Base-by-base conservation (phyloP, 1,140 invertebrate species). In the Drosophila paulistorum region DNA sequence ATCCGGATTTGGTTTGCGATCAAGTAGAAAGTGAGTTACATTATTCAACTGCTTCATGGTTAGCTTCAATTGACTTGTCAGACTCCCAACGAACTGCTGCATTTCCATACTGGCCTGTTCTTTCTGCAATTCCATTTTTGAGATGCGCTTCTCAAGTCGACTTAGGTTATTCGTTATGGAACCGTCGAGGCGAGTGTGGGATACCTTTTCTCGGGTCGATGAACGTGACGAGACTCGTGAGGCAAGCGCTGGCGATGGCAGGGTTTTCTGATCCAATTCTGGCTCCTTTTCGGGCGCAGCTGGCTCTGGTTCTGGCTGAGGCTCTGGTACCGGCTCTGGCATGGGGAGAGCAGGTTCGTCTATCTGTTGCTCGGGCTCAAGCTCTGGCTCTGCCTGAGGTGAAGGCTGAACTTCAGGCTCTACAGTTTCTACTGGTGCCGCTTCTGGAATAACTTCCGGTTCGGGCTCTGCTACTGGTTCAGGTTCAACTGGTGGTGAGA, bases 1-100 rank as follows among this genome's bases (percentile, higher is more conserved):
- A 0, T 76, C 26, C 5, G 73, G 59, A 68, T 80, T 77, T 0
- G 83, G 75, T 6, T 87, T 82, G 10, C 73, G 77, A 20, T 90
- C 81, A n/a, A 91, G 57, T 35, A 90, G 37, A 48, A 90, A 3
- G 9, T 81, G 75, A 17, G 86, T 91, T 0, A 91, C 54, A 65
- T 87, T 81, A 17, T 87, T 84, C 35, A 91, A 51, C 61, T 90
- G 82, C 48, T 91, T 80, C 71, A 91, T 91, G 13, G 81, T 77
- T 7, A 91, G 62, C 60, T 75, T 77, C 10, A 91, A 9, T 30
- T 91, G 90, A 0, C 77, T 70, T n/a, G 72, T 71, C 6, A 91
- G n/a, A 2, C 5, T 37, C 4, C 13, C n/a, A 0, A 68, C 17
- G 14, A 77, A 74, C 0, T 48, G 17, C 20, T 73, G 67, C 5